These are phyloP conservation scores for Pelvicachromis taeniatus DNA, from an alignment of 2,113 vertebrate genomes.

Conservation along the genomic window DNA sequence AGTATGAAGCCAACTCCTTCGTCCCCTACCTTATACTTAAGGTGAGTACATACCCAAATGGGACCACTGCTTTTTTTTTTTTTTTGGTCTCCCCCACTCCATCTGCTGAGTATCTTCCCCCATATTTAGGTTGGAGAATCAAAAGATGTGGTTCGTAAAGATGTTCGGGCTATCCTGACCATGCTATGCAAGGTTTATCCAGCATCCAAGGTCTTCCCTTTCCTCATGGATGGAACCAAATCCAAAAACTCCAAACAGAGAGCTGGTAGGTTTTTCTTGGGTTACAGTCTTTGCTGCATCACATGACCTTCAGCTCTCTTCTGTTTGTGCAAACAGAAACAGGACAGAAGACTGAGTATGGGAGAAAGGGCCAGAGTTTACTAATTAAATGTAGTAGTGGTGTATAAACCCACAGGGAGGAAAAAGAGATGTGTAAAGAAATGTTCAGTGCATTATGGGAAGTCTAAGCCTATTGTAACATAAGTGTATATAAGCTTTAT, in stretches of 20 bases:
- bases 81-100: background rate
- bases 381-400: background rate
- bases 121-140: constrained; percentile 88
- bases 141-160: constrained; percentile 93
- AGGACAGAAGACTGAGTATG: background rate
- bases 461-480: background rate
- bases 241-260: constrained; percentile 98
- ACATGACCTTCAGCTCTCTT: background rate
- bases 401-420: background rate
- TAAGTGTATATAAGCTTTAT: background rate
- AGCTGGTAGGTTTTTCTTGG: constrained; percentile 74
- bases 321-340: background rate
- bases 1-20: constrained; percentile 94
- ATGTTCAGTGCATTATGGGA: background rate
- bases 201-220: constrained; percentile 94
- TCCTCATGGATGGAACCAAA: constrained; percentile 97
- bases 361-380: background rate
- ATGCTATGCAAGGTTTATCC: constrained; percentile 95
- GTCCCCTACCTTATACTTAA: constrained; percentile 94
- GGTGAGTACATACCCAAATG: constrained; percentile 64
- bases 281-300: background rate
- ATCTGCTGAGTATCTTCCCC: background rate
- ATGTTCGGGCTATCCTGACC: constrained; percentile 89
- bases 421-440: background rate
- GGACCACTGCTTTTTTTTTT: background rate